Base-by-base conservation (phyloP, 2,113 vertebrate genomes). In the Galeopterus variegatus region DNA sequence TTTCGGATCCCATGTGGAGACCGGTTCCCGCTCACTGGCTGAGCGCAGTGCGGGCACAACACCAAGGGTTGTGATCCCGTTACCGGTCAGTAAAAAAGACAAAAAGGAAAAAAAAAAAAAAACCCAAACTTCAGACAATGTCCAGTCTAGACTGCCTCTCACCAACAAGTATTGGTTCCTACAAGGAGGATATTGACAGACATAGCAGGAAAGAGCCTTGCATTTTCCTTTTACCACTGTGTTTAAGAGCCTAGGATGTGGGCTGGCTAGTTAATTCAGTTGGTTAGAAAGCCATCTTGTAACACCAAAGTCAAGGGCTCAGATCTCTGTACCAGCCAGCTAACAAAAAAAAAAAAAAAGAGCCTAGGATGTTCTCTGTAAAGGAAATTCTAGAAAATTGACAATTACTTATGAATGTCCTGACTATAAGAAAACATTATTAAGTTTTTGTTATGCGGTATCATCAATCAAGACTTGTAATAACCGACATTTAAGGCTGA, bases 321-420 rank as follows among this genome's bases (percentile, higher is more conserved):
- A 41, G 41, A 41, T 41, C 41, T 41, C 41, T 41, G 41, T 41
- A 41, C 41, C 41, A 41, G 41, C 41, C 41, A 41, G 41, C 41
- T 41, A 41, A 3, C 41, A 41, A 41, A 41, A 41, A 41, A 41
- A 41, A 41, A 41, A 41, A 41, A 41, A 41, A 97, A 79, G 82
- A 86, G 52, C 15, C 10, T n/a, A 41, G 1, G 12, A 56, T 96
- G 14, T 19, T 76, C 36, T 93, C 50, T 76, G 21, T 56, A 65
- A 89, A 75, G 23, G 48, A 96, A 96, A 96, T 88, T 69, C 60
- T 69, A 94, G 54, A 85, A 94, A 97, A 93, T 5, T 75, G 72
- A 67, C 19, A 77, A 60, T 79, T 80, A 69, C 58, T 94, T 92
- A 87, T 70, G 50, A 87, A 70, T 81, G 72, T 72, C 86, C 58